Conservation (phyloP, 2,113 vertebrate genomes). For the Tor tambroides region DNA sequence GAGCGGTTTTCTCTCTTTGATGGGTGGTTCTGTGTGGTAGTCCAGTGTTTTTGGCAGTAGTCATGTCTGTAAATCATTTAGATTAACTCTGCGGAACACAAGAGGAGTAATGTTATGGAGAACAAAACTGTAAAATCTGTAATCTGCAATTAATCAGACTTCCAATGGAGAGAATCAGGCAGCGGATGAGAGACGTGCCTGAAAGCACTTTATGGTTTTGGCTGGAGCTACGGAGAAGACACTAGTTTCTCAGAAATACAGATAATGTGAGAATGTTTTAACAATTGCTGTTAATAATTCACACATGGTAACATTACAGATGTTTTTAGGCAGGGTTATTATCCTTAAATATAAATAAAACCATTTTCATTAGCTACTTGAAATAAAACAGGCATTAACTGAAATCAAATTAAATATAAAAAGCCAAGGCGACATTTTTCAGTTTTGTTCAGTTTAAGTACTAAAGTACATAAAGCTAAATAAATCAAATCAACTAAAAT, state of each 20-base stretch:
- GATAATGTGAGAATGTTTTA: not conserved
- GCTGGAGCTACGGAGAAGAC: not conserved
- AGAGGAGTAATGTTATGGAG: slow-evolving; percentile 10
- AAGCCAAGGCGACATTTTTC: no score
- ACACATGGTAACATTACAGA: not conserved
- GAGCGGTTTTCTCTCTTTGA: not conserved
- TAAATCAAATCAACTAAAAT: no score
- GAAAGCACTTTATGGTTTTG: not conserved
- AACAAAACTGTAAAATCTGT: not conserved
- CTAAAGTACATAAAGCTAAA: no score
- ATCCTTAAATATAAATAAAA: not conserved
- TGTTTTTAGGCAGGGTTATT: not conserved
- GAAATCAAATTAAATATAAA: no score
- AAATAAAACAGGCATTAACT: no score
- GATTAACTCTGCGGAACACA: not conserved
- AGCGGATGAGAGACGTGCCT: not conserved
- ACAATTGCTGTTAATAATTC: not conserved
- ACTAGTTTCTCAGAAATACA: not conserved
- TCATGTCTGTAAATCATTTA: not conserved
- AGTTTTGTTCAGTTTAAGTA: no score
- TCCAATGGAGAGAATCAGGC: not conserved
- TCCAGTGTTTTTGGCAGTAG: slow-evolving; percentile 15
- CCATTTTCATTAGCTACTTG: no score
- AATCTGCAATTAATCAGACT: slow-evolving; percentile 33
- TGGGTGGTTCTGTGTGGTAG: not conserved